phyloP scores from a whole-genome alignment of 2,888 invertebrate species.

The Omphaloscelis lunosa region DNA sequence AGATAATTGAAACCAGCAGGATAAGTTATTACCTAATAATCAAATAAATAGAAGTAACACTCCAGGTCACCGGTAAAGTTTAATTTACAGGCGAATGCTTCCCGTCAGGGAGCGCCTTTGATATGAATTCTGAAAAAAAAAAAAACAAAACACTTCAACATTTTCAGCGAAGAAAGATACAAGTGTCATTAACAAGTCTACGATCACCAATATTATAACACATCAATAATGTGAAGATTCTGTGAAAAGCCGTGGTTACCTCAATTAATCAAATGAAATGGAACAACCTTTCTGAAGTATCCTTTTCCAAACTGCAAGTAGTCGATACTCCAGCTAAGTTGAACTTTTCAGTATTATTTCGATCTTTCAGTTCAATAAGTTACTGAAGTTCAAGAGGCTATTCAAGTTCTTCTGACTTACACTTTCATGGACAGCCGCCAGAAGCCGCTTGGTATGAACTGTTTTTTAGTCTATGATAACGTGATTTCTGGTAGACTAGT shows the following conservation, averaged over 20 bases:
- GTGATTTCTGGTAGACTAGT: neutral
- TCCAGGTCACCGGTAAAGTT: neutral
- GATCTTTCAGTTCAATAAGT: conserved; percentile 31
- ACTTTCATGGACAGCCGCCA: conserved; percentile 9
- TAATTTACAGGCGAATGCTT: neutral
- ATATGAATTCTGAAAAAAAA: neutral
- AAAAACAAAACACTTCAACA: neutral
- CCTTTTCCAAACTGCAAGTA: neutral
- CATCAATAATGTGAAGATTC: too few species aligned
- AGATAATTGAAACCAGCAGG: too few species aligned
- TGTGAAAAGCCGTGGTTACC: neutral
- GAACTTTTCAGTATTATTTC: conserved; percentile 41
- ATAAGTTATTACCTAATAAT: too few species aligned
- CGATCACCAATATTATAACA: neutral
- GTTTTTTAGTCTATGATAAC: neutral
- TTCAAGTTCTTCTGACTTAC: conserved; percentile 9
- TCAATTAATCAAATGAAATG: neutral
- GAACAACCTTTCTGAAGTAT: neutral
- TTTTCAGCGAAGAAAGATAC: neutral
- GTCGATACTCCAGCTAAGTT: conserved; percentile 7
- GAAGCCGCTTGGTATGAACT: neutral
- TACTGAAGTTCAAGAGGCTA: conserved; percentile 37
- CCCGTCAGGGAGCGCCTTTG: neutral
- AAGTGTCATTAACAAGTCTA: neutral
- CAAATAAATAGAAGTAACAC: neutral